phyloP scores from a whole-genome alignment of 2,888 invertebrate species.

The Amorpha juglandis region DNA sequence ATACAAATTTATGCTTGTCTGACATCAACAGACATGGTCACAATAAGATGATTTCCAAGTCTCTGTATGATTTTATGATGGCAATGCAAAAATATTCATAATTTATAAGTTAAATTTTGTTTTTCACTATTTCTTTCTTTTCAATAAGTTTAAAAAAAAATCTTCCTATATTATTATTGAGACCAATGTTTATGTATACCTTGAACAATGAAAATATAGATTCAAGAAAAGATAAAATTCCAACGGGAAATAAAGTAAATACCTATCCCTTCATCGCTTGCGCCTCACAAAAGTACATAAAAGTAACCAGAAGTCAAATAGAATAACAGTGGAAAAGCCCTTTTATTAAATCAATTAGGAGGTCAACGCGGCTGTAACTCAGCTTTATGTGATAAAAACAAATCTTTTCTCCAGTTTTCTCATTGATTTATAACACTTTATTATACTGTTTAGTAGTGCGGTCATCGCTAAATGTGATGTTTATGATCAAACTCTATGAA shows the following conservation, averaged over 20 bases:
- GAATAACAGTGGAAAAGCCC: slow-evolving; percentile 38
- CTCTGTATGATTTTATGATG: no score
- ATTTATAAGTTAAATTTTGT: no score
- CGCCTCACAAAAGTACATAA: slow-evolving; percentile 27
- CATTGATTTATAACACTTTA: slow-evolving; percentile 1
- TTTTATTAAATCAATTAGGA: slow-evolving; percentile 41
- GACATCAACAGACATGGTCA: no score
- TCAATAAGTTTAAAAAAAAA: no score
- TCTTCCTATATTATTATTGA: no score
- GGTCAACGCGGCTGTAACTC: slow-evolving; percentile 33
- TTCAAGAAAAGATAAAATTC: neutral
- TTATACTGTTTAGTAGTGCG: neutral
- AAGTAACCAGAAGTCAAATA: slow-evolving; percentile 34
- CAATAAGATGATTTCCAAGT: no score
- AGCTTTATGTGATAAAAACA: slow-evolving; percentile 25
- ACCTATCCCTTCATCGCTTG: neutral
- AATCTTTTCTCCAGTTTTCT: neutral
- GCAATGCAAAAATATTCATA: no score
- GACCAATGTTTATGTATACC: no score
- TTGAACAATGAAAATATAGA: no score
- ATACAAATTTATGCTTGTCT: no score
- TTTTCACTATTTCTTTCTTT: no score
- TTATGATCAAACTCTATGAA: no score
- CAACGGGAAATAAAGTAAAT: neutral
- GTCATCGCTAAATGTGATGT: neutral